phyloP scores from a whole-genome alignment of 2,113 vertebrate genomes.

The Okapia johnstoni region DNA sequence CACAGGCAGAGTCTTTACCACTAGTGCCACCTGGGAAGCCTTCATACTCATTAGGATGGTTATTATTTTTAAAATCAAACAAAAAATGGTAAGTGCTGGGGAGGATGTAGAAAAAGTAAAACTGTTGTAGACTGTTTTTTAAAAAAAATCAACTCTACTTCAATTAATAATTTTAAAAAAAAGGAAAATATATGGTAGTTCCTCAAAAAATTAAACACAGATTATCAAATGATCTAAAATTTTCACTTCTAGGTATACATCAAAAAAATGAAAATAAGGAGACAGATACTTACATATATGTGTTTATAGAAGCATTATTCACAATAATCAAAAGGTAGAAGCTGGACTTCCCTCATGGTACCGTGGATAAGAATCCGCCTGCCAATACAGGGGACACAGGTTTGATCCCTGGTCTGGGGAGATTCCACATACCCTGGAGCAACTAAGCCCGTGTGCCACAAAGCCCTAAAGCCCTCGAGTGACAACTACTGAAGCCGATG shows the following conservation, averaged over 20 bases:
- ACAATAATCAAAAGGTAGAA: background rate
- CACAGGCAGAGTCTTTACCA: background rate
- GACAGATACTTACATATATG: background rate
- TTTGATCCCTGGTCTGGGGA: background rate
- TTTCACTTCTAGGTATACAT: background rate
- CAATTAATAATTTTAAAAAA: background rate
- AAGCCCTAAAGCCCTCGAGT: background rate
- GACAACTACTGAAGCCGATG: background rate
- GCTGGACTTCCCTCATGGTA: background rate
- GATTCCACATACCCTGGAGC: background rate
- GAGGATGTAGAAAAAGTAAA: background rate
- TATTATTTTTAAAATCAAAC: background rate
- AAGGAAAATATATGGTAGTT: background rate
- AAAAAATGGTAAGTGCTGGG: background rate
- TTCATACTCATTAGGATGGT: background rate
- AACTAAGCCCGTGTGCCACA: background rate
- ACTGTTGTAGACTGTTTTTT: background rate
- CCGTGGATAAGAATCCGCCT: background rate
- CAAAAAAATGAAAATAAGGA: background rate
- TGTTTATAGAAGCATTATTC: background rate
- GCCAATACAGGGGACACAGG: background rate
- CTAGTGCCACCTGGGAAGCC: background rate
- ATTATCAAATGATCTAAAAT: background rate
- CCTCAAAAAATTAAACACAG: background rate
- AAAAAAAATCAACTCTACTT: background rate